phyloP scores from a whole-genome alignment of 2,797 vertebrate genomes.

The Alcedo atthis region DNA sequence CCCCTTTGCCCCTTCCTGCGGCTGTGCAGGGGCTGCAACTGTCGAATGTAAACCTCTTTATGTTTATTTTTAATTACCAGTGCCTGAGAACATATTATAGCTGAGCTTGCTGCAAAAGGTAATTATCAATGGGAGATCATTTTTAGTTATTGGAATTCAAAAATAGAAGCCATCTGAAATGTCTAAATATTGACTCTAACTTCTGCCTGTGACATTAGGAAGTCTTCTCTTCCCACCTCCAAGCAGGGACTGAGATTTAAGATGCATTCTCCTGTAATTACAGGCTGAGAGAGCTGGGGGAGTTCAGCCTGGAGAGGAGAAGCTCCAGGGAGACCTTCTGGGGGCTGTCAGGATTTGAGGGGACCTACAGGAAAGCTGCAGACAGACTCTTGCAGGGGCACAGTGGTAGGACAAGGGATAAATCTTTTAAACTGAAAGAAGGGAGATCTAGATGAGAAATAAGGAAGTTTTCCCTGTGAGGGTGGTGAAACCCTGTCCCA shows the following conservation, averaged over 20 bases:
- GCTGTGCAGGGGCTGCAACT: fast-evolving
- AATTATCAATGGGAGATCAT: neutral
- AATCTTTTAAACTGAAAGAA: no score
- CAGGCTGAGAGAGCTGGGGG: neutral
- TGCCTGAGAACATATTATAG: fast-evolving
- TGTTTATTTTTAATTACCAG: neutral
- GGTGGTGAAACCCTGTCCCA: neutral
- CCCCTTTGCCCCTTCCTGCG: neutral
- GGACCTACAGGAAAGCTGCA: no score
- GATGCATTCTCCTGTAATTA: neutral
- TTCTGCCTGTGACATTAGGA: neutral
- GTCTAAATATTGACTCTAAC: constrained; percentile 7
- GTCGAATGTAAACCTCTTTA: neutral
- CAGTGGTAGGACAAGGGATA: neutral
- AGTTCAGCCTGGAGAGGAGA: neutral
- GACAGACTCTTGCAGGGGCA: neutral
- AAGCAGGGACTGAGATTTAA: neutral
- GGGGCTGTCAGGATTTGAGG: neutral
- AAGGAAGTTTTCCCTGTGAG: no score
- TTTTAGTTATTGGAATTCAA: neutral
- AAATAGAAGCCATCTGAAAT: neutral
- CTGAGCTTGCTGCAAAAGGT: neutral
- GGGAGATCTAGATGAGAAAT: neutral
- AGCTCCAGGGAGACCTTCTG: neutral
- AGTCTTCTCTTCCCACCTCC: neutral